Evolutionary conservation across 2,113 vertebrate genomes (phyloP), one percentile per base, ranked within the genome.

Genomic region (Gyps fulvus): DNA sequence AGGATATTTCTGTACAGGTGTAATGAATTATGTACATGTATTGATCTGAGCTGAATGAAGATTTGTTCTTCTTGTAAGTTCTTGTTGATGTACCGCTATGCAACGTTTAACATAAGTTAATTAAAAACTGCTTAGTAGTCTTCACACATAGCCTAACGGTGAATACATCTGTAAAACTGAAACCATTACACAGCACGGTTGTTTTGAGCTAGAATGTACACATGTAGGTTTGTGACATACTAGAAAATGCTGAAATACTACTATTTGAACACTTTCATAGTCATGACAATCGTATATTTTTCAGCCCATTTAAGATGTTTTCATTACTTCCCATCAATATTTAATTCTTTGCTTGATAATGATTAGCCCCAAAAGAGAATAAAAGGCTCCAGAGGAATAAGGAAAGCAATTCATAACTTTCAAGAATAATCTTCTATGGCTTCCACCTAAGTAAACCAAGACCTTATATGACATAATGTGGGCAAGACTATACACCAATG

Each of bases 31-130:
- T 58, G 38, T 82, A 93, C 83, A 31, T 26, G 38, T 62, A 89
- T 94, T 94, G 93, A 89, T 95, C 89, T 95, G 87, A 96, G 87
- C 73, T 94, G 96, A 95, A 96, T 89, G 81, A 94, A 96, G 87
- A 96, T 96, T 94, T 94, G 94, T 92, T 93, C 72, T 71, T 92
- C 72, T 88, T 73, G 50, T 86, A 90, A 92, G 67, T 90, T 90
- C 83, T 62, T 92, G 83, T 85, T 93, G 89, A 92, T 91, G 54
- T 76, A 71, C 49, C 0, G 2, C 89, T 70, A 57, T 63, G 88
- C 83, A 92, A 90, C 57, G 2, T 89, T 85, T 86, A 31, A 91
- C 91, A 80, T 69, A 89, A 97, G 79, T 95, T 97, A 96, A 96
- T 96, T 97, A 92, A 90, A 95, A 93, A 74, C 72, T 91, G 52